phyloP scores from a whole-genome alignment of 2,797 vertebrate genomes.

The Brachyrhaphis roseni region DNA sequence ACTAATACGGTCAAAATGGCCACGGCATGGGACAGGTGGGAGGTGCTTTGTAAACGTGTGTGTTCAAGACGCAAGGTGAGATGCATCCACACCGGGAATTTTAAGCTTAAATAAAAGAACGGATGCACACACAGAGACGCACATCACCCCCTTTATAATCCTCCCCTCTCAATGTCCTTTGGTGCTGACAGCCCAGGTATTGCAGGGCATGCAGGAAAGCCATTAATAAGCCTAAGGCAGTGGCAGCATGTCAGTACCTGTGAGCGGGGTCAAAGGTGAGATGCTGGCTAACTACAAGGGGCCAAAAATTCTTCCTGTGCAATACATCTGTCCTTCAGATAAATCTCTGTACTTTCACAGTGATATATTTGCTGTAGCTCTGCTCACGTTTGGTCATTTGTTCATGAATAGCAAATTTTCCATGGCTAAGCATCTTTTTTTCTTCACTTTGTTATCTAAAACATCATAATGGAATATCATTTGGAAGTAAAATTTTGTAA shows the following conservation, averaged over 20 bases:
- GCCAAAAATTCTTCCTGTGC: conserved; percentile 18
- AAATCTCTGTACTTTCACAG: neutral
- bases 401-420: neutral
- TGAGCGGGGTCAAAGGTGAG: conserved; percentile 59
- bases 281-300: conserved; percentile 48
- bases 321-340: conserved; percentile 49
- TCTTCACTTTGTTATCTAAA: neutral
- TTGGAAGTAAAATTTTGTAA: neutral
- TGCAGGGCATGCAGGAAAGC: conserved; percentile 58
- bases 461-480: neutral
- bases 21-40: conserved; percentile 19
- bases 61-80: conserved; percentile 32
- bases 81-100: conserved; percentile 4
- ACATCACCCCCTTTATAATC: conserved; percentile 27
- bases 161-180: conserved; percentile 37
- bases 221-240: conserved; percentile 55
- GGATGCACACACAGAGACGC: conserved; percentile 8
- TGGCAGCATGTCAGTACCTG: conserved; percentile 42
- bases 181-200: conserved; percentile 42
- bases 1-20: conserved; percentile 67
- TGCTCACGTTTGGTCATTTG: conserved; percentile 8
- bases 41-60: conserved; percentile 23
- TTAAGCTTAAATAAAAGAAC: conserved; percentile 28
- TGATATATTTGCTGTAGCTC: neutral
- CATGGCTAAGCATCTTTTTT: neutral